Percentiles rank a stretch among this genome's conserved stretches.
phyloP scores from a whole-genome alignment of 1,140 invertebrate species.

The Octopus sinensis region DNA sequence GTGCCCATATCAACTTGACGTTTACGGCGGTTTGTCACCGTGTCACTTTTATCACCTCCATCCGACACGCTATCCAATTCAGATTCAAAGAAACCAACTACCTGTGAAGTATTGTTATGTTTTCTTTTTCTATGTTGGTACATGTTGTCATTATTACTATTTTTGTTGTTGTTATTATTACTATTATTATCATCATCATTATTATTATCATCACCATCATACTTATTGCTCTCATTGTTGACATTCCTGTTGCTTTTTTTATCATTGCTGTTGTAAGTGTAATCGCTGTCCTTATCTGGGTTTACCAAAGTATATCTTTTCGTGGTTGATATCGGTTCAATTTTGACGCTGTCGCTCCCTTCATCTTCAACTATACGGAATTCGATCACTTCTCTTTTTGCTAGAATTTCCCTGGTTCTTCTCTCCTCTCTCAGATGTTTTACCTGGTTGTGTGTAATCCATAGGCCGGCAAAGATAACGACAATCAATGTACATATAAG shows the following conservation, averaged over 20 bases:
- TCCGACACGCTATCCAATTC: not conserved
- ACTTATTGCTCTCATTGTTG: no score
- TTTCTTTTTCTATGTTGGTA: no score
- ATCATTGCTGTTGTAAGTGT: no score
- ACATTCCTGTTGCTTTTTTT: no score
- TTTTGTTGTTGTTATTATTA: no score
- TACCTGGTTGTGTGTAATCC: slow-evolving; percentile 1
- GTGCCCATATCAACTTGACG: not conserved
- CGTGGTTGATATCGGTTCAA: not conserved
- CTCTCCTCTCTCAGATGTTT: not conserved
- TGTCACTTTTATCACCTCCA: not conserved
- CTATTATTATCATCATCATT: no score
- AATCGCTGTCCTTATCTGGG: no score
- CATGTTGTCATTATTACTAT: no score
- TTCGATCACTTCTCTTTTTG: slow-evolving; percentile 1
- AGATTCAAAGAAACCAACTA: not conserved
- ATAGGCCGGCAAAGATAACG: not conserved
- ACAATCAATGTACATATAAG: not conserved
- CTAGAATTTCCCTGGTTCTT: not conserved
- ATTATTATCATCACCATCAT: no score
- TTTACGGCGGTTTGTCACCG: not conserved
- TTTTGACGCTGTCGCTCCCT: not conserved
- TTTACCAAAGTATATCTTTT: not conserved
- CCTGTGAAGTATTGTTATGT: not conserved
- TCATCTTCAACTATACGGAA: slow-evolving; percentile 2